phyloP scores from a whole-genome alignment of 2,797 vertebrate species.

The Chelmon rostratus region DNA sequence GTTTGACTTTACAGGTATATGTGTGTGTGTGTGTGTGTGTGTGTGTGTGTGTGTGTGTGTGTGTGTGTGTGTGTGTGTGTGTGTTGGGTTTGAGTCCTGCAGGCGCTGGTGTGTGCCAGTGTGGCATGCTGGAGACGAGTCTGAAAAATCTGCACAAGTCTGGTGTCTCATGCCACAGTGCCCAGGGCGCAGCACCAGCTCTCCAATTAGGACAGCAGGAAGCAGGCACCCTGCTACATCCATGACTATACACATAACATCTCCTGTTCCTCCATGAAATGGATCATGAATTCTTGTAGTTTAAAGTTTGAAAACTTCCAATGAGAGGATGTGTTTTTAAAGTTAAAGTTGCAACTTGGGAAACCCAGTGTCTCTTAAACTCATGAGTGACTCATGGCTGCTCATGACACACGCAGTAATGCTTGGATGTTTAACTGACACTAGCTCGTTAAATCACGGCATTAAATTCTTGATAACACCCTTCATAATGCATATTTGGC shows the following conservation, averaged over 20 bases:
- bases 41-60: conserved; percentile 12
- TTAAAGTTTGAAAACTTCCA: conserved; percentile 36
- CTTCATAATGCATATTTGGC: not conserved
- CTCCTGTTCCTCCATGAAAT: conserved; percentile 34
- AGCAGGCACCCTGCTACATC: conserved; percentile 30
- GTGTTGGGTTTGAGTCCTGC: conserved; percentile 45
- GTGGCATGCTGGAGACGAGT: conserved; percentile 53
- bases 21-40: not conserved
- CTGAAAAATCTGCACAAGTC: conserved; percentile 33
- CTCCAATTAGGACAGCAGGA: conserved; percentile 65
- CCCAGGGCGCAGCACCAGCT: conserved; percentile 56
- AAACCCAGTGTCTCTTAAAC: conserved; percentile 16
- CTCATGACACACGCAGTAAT: not conserved
- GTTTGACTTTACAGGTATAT: not conserved
- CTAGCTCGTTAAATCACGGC: not conserved
- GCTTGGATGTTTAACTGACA: not conserved
- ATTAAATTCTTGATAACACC: not conserved
- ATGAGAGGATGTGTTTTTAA: conserved; percentile 10
- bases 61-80: not conserved
- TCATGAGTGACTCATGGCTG: not conserved
- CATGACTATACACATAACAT: conserved; percentile 17
- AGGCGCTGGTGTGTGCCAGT: conserved; percentile 30
- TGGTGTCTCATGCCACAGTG: conserved; percentile 38
- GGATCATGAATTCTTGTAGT: conserved; percentile 17
- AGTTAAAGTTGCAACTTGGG: conserved; percentile 5